Evolutionary conservation across 2,797 vertebrate genomes (phyloP).

Genomic region (Arrhamphus sclerolepis): DNA sequence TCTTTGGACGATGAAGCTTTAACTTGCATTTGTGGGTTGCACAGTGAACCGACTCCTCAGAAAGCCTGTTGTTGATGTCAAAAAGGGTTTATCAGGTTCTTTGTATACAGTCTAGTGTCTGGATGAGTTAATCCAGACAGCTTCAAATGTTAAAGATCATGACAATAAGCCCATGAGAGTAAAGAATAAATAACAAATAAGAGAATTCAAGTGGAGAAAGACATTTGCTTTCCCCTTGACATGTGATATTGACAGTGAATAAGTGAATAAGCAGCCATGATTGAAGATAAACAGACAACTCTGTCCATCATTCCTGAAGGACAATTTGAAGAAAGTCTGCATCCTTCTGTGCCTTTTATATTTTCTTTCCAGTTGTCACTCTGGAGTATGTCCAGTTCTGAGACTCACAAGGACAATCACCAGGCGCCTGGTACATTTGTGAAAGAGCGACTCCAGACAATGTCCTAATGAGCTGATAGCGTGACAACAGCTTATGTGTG

Average conservation of each 20-base stretch:
- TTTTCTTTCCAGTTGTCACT: neutral
- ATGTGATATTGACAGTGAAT: neutral
- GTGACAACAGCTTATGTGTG: neutral
- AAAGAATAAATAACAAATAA: neutral
- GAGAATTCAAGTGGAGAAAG: neutral
- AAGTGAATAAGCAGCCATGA: neutral
- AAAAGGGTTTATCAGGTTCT: no score
- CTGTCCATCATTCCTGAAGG: neutral
- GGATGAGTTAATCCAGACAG: neutral
- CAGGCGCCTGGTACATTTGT: slow-evolving; percentile 5
- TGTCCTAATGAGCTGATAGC: neutral
- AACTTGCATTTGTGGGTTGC: no score
- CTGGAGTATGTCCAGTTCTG: slow-evolving; percentile 1
- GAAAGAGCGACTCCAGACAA: slow-evolving; percentile 4
- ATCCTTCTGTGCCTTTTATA: neutral
- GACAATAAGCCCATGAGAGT: neutral
- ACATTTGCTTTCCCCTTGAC: no score
- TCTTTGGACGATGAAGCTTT: no score
- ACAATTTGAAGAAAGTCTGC: neutral
- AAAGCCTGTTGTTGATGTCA: no score
- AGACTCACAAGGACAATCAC: slow-evolving; percentile 8
- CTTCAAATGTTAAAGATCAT: neutral
- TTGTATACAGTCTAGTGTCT: no score
- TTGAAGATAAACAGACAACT: neutral
- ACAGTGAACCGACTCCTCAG: no score